phyloP scores from a whole-genome alignment of 2,113 vertebrate genomes.

The Scomber scombrus region DNA sequence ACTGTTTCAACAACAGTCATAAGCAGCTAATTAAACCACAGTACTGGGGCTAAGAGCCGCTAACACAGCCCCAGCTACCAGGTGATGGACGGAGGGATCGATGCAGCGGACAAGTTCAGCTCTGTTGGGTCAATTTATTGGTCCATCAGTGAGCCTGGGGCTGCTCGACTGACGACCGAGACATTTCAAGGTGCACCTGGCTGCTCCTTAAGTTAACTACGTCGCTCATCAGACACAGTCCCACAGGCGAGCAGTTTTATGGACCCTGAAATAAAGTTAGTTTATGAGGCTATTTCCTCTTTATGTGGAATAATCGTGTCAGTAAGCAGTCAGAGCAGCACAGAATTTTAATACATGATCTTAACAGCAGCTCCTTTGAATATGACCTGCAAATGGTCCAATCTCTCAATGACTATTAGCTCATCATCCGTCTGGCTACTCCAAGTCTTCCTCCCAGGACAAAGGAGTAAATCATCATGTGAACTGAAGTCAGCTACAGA shows the following conservation, averaged over 20 bases:
- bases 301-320: slow-evolving; percentile 73
- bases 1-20: slow-evolving; percentile 14
- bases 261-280: slow-evolving; percentile 70
- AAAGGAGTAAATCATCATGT: slow-evolving; percentile 28
- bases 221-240: slow-evolving; percentile 54
- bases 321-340: slow-evolving; percentile 51
- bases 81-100: slow-evolving; percentile 2
- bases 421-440: neutral
- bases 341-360: slow-evolving; percentile 51
- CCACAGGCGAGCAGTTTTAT: slow-evolving; percentile 58
- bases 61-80: neutral
- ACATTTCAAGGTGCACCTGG: slow-evolving; percentile 63
- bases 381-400: slow-evolving; percentile 47
- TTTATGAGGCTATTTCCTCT: slow-evolving; percentile 71
- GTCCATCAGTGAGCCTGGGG: neutral
- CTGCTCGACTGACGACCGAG: slow-evolving; percentile 14
- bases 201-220: slow-evolving; percentile 63
- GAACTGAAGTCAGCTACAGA: neutral
- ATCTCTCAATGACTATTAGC: slow-evolving; percentile 42
- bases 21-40: slow-evolving; percentile 44
- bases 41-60: slow-evolving; percentile 1
- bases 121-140: slow-evolving; percentile 42
- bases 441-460: neutral
- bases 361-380: slow-evolving; percentile 48
- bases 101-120: slow-evolving; percentile 12